phyloP scores from a whole-genome alignment of 2,888 invertebrate genomes.

The Balanococcus diminutus region DNA sequence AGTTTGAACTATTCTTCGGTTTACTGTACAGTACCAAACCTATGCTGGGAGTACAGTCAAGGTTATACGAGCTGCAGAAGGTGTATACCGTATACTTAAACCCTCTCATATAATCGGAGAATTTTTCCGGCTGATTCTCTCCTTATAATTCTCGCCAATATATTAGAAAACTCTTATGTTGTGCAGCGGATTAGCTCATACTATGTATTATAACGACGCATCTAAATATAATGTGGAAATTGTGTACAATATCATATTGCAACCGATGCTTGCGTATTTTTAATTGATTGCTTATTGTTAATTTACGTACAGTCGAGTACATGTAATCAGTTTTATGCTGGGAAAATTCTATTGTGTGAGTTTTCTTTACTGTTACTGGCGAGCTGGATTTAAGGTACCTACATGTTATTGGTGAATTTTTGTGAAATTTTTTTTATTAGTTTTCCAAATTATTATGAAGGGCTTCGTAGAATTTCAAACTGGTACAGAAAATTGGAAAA shows the following conservation, averaged over 20 bases:
- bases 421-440: too few species aligned
- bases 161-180: background rate
- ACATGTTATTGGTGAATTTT: background rate
- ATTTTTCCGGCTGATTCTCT: background rate
- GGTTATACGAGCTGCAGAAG: background rate
- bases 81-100: background rate
- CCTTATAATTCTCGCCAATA: background rate
- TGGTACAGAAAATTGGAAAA: too few species aligned
- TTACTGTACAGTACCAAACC: background rate
- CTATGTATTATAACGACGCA: conserved; percentile 20
- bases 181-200: background rate
- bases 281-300: conserved; percentile 26
- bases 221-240: conserved; percentile 17
- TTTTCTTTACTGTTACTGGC: background rate
- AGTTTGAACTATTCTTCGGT: conserved; percentile 6
- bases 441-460: too few species aligned
- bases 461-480: too few species aligned
- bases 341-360: conserved; percentile 9
- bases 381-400: too few species aligned
- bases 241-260: conserved; percentile 33
- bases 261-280: conserved; percentile 29
- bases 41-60: conserved; percentile 29
- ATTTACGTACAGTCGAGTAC: background rate
- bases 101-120: conserved; percentile 9
- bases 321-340: background rate